Percentiles rank a stretch among this genome's conserved stretches.
Evolutionary conservation across 1,140 invertebrate genomes (phyloP).

Genomic region (Temnothorax curvispinosus): DNA sequence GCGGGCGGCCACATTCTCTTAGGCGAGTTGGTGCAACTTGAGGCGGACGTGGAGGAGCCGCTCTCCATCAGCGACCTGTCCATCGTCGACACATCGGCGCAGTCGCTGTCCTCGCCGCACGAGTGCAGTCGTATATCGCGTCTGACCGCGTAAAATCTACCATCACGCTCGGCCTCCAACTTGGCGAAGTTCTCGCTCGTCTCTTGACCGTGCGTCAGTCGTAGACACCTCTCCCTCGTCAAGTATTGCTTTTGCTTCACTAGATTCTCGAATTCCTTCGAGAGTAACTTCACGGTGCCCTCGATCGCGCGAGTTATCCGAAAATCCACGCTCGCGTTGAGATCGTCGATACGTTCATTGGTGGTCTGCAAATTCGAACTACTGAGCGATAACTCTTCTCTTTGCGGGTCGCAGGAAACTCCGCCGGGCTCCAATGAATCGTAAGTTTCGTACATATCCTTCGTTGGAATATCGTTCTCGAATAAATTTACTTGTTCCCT

Average conservation of each 20-base stretch:
- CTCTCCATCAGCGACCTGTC: slow-evolving; percentile 87
- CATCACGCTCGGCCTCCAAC: slow-evolving; percentile 78
- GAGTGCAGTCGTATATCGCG: slow-evolving; percentile 77
- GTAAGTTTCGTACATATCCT: slow-evolving; percentile 77
- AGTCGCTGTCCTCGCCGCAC: slow-evolving; percentile 82
- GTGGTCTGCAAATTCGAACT: slow-evolving; percentile 16
- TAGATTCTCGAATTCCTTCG: slow-evolving; percentile 83
- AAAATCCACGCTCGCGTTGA: slow-evolving; percentile 76
- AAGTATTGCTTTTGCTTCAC: slow-evolving; percentile 79
- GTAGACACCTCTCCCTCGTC: slow-evolving; percentile 72
- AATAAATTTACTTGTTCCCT: slow-evolving; percentile 57
- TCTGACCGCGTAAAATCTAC: slow-evolving; percentile 66
- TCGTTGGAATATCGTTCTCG: slow-evolving; percentile 77
- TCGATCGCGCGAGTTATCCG: slow-evolving; percentile 82
- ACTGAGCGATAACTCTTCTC: not conserved
- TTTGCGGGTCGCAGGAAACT: slow-evolving; percentile 54
- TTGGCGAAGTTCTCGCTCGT: slow-evolving; percentile 80
- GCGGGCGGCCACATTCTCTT: slow-evolving; percentile 87
- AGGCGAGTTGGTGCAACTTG: slow-evolving; percentile 89
- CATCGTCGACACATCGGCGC: slow-evolving; percentile 80
- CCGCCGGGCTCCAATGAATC: slow-evolving; percentile 78
- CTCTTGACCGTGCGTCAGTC: slow-evolving; percentile 70
- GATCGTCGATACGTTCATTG: slow-evolving; percentile 56
- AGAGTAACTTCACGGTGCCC: slow-evolving; percentile 82
- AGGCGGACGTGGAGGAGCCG: slow-evolving; percentile 89